These are phyloP conservation scores for Myiotriccus ornatus DNA, from an alignment of 2,797 vertebrate genomes.

Conservation along the genomic window DNA sequence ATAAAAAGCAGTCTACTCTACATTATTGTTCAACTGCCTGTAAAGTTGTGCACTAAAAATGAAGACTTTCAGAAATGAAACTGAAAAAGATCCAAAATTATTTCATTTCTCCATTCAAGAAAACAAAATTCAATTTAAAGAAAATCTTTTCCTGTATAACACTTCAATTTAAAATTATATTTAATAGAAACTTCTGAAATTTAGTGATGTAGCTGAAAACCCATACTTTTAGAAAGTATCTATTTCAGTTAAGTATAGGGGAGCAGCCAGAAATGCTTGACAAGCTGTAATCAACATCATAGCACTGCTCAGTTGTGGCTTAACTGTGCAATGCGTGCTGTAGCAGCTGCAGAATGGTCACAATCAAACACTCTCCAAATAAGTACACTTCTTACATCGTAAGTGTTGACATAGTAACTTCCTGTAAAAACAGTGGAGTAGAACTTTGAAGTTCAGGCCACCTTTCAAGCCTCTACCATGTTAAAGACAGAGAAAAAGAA, in stretches of 20 bases:
- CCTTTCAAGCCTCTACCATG: not conserved
- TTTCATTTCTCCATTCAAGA: not conserved
- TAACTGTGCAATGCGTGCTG: not conserved
- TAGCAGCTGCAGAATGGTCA: not conserved
- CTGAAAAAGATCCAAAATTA: not conserved
- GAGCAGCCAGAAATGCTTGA: not conserved
- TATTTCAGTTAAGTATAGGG: not conserved
- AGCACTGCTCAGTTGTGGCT: not conserved
- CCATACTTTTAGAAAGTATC: not conserved
- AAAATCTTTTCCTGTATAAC: not conserved
- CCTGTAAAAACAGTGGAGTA: not conserved
- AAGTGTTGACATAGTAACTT: not conserved
- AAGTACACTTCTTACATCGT: not conserved
- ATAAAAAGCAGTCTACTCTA: not conserved
- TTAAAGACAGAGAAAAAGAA: not conserved
- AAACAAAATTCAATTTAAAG: not conserved
- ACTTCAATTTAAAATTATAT: not conserved
- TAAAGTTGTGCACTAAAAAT: not conserved
- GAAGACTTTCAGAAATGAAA: not conserved
- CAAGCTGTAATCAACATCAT: not conserved
- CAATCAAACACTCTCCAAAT: not conserved
- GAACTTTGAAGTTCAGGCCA: not conserved
- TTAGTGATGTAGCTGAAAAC: not conserved
- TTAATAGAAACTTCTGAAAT: not conserved
- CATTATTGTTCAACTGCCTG: not conserved